These are phyloP conservation scores for Tiaroga cobitis DNA, from an alignment of 2,797 vertebrate genomes.

Conservation along the genomic window DNA sequence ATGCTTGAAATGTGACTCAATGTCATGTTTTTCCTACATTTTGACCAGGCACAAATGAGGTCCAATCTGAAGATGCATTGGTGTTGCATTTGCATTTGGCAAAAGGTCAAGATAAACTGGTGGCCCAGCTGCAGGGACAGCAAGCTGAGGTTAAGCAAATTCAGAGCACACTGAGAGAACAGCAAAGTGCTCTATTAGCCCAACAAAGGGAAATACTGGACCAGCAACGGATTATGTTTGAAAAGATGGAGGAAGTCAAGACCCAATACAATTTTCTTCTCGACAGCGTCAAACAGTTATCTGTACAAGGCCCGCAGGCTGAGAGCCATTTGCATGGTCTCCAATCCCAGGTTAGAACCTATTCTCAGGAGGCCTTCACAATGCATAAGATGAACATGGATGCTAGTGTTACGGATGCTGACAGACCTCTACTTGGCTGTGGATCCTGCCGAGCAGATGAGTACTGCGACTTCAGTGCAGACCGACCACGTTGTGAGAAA, in stretches of 20 bases:
- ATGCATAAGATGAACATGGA: slow-evolving; percentile 87
- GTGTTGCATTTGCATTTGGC: slow-evolving; percentile 86
- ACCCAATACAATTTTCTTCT: slow-evolving; percentile 81
- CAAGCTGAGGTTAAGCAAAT: slow-evolving; percentile 82
- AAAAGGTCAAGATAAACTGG: slow-evolving; percentile 86
- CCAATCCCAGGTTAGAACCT: slow-evolving; percentile 75
- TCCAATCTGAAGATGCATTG: slow-evolving; percentile 85
- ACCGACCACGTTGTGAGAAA: slow-evolving; percentile 81
- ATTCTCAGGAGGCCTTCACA: slow-evolving; percentile 82
- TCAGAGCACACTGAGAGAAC: slow-evolving; percentile 82
- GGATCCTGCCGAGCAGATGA: slow-evolving; percentile 82
- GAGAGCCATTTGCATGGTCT: slow-evolving; percentile 78
- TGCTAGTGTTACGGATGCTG: slow-evolving; percentile 82
- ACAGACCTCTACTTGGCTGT: slow-evolving; percentile 75
- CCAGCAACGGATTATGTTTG: slow-evolving; percentile 85
- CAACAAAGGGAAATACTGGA: slow-evolving; percentile 86
- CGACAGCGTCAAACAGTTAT: slow-evolving; percentile 81
- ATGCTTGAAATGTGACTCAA: background rate
- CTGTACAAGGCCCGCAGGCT: slow-evolving; percentile 80
- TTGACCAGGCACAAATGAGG: slow-evolving; percentile 82
- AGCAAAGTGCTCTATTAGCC: slow-evolving; percentile 80
- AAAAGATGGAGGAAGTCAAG: slow-evolving; percentile 89
- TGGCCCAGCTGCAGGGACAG: slow-evolving; percentile 83
- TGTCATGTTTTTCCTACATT: too few relatives aligned
- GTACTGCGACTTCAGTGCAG: slow-evolving; percentile 81